Percentiles rank a stretch among this genome's conserved stretches.
Conservation (phyloP, 1,140 invertebrate genomes). For the Zaprionus taronus region DNA sequence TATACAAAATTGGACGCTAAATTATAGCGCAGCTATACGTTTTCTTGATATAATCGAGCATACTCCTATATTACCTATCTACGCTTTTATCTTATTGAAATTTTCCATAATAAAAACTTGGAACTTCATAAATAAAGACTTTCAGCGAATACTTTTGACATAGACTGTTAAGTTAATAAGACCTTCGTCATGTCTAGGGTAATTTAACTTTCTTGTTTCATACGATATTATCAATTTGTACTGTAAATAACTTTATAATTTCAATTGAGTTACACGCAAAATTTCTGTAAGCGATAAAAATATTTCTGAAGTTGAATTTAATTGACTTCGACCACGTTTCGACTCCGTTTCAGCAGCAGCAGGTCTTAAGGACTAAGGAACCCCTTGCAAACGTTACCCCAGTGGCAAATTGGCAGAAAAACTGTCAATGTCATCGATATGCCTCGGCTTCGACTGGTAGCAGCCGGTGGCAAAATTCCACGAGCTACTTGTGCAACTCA, state of each 20-base stretch:
- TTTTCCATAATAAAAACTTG: too few relatives aligned
- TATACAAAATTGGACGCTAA: too few relatives aligned
- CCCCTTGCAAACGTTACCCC: background rate
- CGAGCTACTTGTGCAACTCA: constrained; percentile 34
- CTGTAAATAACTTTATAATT: background rate
- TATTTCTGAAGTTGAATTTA: background rate
- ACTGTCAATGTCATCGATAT: constrained; percentile 57
- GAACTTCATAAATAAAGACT: too few relatives aligned
- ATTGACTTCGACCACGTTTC: constrained; percentile 8
- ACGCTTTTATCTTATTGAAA: too few relatives aligned
- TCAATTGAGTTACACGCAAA: background rate
- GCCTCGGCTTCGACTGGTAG: constrained; percentile 20
- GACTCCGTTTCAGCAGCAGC: background rate
- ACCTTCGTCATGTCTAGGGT: too few relatives aligned
- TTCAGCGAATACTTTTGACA: too few relatives aligned
- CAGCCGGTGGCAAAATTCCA: constrained; percentile 24
- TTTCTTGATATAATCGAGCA: too few relatives aligned
- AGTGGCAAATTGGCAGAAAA: constrained; percentile 40
- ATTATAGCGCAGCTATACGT: too few relatives aligned
- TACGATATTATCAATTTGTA: background rate
- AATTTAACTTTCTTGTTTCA: too few relatives aligned
- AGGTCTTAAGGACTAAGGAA: background rate
- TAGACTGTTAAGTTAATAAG: too few relatives aligned
- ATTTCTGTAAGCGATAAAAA: background rate
- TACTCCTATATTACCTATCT: too few relatives aligned